Base-by-base conservation (phyloP, 2,888 invertebrate genomes). In the Nomada goodeniana region DNA sequence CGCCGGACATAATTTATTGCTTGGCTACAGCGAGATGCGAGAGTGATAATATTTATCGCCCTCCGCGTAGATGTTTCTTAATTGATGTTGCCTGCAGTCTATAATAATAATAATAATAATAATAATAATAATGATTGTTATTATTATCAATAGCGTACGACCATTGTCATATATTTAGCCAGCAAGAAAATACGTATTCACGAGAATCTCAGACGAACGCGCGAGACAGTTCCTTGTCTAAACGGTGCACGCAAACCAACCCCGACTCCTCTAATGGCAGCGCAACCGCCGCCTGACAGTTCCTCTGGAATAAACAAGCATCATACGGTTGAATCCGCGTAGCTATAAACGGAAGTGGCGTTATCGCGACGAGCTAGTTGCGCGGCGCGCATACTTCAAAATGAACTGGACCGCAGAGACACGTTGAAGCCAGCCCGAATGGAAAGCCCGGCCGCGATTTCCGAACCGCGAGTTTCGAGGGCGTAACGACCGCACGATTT, bases 241-340 rank as follows among this genome's bases (percentile, higher is more conserved):
- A 3, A 23, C 7, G 59, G 11, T 13, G 13, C 53, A 26, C 53
- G 52, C 42, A 52, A 20, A 52, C 47, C 65, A 11, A 36, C 61
- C 26, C 26, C 59, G 20, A 63, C 69, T 42, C 60, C 74, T 36
- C n/a, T 81, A 74, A 81, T 80, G 60, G 60, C 69, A 15, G 42
- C 47, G 68, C n/a, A 36, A 64, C 63, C 74, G 2, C 65, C 68
- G 53, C 26, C 68, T 65, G 64, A 20, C 81, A 80, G 69, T 81
- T 80, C 69, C 80, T 80, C 81, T 70, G 81, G 80, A 80, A 81
- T 80, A 75, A 81, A 81, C 80, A 60, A 55, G 81, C 75, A 65
- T 80, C 80, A 75, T 29, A 75, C 80, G 74, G 64, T 64, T 69
- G 80, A 81, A 81, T 80, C 80, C 81, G 23, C 74, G 42, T 15